phyloP scores from a whole-genome alignment of 2,888 invertebrate species.

The Seira sanloemensis region DNA sequence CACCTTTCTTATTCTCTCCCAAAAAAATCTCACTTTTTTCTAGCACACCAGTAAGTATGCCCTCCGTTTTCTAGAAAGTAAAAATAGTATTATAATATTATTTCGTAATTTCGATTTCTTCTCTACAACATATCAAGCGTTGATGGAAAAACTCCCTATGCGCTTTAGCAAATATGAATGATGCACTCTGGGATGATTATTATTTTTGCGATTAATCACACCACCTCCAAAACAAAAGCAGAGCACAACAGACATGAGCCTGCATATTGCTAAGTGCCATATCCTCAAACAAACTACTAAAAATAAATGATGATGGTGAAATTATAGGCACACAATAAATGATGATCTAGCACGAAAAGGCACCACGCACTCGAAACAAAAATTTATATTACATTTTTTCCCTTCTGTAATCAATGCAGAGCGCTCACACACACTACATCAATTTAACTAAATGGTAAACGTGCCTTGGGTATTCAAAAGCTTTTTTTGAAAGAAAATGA shows the following conservation, averaged over 20 bases:
- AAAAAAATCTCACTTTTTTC: constrained; percentile 12
- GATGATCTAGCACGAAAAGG: not conserved
- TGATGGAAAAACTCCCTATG: too few relatives aligned
- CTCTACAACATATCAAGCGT: constrained; percentile 17
- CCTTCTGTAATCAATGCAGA: too few relatives aligned
- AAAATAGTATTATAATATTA: constrained; percentile 9
- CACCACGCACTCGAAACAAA: too few relatives aligned
- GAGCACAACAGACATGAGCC: not conserved
- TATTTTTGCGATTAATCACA: not conserved
- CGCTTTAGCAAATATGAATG: too few relatives aligned
- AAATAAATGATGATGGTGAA: not conserved
- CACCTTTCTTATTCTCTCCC: not conserved
- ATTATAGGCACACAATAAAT: not conserved
- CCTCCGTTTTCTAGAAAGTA: constrained; percentile 10
- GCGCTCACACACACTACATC: too few relatives aligned
- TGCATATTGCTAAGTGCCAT: not conserved
- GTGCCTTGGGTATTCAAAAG: not conserved
- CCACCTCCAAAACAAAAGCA: not conserved
- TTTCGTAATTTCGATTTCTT: too few relatives aligned
- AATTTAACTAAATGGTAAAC: not conserved
- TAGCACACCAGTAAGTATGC: too few relatives aligned
- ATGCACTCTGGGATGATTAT: not conserved
- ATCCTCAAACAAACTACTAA: not conserved
- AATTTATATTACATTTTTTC: too few relatives aligned
- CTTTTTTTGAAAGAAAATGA: not conserved